Percentiles rank a stretch among this genome's conserved stretches.
These are phyloP conservation scores for Phaedon cochleariae DNA, from an alignment of 2,888 invertebrate genomes.

Conservation along the genomic window DNA sequence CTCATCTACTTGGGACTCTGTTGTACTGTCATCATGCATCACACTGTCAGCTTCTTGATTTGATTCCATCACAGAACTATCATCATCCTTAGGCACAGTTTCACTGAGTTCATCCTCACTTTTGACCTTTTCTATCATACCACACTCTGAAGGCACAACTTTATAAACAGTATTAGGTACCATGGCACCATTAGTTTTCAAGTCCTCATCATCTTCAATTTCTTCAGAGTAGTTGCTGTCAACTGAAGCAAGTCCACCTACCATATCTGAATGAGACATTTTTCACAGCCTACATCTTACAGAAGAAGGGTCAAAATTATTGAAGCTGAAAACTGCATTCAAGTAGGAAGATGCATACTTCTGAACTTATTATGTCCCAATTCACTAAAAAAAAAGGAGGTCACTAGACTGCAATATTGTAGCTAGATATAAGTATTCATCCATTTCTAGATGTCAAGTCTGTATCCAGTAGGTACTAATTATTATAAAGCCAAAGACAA, in stretches of 20 bases:
- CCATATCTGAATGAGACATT: slow-evolving; percentile 40
- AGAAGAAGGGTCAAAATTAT: slow-evolving; percentile 16
- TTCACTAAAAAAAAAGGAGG: slow-evolving; percentile 18
- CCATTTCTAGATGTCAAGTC: too few species aligned
- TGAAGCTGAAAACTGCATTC: slow-evolving; percentile 13
- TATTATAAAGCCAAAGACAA: too few species aligned
- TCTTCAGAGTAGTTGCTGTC: slow-evolving; percentile 31
- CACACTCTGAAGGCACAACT: slow-evolving; percentile 43
- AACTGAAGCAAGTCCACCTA: slow-evolving; percentile 31
- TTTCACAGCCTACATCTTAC: slow-evolving; percentile 32
- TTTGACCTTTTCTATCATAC: slow-evolving; percentile 27
- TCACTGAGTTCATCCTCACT: slow-evolving; percentile 31
- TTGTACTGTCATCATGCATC: slow-evolving; percentile 21
- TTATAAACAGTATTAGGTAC: slow-evolving; percentile 58
- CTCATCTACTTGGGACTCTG: slow-evolving; percentile 23
- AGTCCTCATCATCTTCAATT: slow-evolving; percentile 28
- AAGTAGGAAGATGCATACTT: slow-evolving; percentile 47
- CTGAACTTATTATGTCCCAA: slow-evolving; percentile 10
- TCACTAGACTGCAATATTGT: not conserved
- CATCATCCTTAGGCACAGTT: slow-evolving; percentile 29
- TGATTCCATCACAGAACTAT: slow-evolving; percentile 28
- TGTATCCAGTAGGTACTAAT: too few species aligned
- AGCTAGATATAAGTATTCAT: not conserved
- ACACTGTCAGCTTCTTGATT: slow-evolving; percentile 28
- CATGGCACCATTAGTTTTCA: slow-evolving; percentile 48